Conservation (phyloP, 2,113 vertebrate genomes). For the Nematolebias whitei region DNA sequence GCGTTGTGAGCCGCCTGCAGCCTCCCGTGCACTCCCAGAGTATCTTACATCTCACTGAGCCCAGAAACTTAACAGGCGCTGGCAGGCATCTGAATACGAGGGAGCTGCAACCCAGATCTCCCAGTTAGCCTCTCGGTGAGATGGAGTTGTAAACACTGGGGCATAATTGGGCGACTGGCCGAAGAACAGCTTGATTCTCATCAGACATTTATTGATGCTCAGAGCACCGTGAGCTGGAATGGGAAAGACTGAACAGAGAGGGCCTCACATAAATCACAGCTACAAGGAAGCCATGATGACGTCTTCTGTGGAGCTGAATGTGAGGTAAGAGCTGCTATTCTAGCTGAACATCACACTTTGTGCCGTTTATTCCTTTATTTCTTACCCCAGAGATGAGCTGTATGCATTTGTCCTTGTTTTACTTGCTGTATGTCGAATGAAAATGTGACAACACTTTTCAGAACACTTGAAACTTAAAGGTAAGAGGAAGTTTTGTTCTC, state of each 20-base stretch:
- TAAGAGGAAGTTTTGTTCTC: constrained; percentile 9
- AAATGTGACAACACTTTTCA: constrained; percentile 14
- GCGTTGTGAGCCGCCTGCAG: constrained; percentile 43
- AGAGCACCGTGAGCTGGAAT: constrained; percentile 21
- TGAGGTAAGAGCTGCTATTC: constrained; percentile 27
- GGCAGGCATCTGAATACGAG: constrained; percentile 68
- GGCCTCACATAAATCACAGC: constrained; percentile 22
- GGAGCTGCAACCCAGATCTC: constrained; percentile 52
- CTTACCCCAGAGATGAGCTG: too few relatives aligned
- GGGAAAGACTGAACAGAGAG: background rate
- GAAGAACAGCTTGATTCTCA: constrained; percentile 54
- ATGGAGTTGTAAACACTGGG: constrained; percentile 45
- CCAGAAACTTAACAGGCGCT: constrained; percentile 57
- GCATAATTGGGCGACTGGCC: constrained; percentile 54
- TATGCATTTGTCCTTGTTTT: background rate
- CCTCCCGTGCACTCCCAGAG: constrained; percentile 28
- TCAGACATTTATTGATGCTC: constrained; percentile 45
- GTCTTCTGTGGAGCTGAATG: constrained; percentile 13
- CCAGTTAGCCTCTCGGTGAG: constrained; percentile 47
- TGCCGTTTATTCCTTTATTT: background rate
- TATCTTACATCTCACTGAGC: constrained; percentile 65
- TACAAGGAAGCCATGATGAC: constrained; percentile 4
- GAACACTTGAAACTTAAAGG: constrained; percentile 17
- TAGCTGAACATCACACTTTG: background rate
- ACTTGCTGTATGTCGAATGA: background rate